Percentiles rank a stretch among this genome's conserved stretches.
phyloP scores from a whole-genome alignment of 2,113 vertebrate genomes.

The Silurus meridionalis region DNA sequence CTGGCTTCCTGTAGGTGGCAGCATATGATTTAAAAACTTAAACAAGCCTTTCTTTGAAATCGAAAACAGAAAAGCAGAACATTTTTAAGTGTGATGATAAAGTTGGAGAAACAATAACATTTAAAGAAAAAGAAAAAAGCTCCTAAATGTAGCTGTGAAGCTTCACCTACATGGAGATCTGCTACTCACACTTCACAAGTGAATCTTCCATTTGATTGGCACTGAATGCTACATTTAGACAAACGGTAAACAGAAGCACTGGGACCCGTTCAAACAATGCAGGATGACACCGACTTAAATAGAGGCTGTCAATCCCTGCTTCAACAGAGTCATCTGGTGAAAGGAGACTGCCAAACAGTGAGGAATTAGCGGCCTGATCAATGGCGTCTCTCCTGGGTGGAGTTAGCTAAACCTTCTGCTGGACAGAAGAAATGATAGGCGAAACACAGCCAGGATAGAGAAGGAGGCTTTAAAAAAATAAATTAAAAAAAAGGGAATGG shows the following conservation, averaged over 20 bases:
- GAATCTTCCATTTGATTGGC: slow-evolving; percentile 43
- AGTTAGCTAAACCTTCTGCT: slow-evolving; percentile 39
- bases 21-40: background rate
- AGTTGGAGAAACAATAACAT: background rate
- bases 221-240: slow-evolving; percentile 50
- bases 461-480: background rate
- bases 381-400: slow-evolving; percentile 42
- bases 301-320: slow-evolving; percentile 48
- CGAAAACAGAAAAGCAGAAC: background rate
- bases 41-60: background rate
- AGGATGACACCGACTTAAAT: slow-evolving; percentile 49
- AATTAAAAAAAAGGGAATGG: background rate
- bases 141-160: background rate
- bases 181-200: slow-evolving; percentile 12
- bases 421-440: slow-evolving; percentile 32
- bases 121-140: background rate
- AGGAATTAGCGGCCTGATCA: slow-evolving; percentile 50
- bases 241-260: slow-evolving; percentile 52
- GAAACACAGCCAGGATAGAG: background rate
- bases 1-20: background rate
- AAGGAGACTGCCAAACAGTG: slow-evolving; percentile 46
- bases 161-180: background rate
- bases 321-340: slow-evolving; percentile 57
- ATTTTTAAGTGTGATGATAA: too few species aligned
- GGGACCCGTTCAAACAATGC: slow-evolving; percentile 53